Evolutionary conservation across 2,797 vertebrate species (phyloP), one percentile per base, ranked within the genome.

Genomic region (Anas bernieri): DNA sequence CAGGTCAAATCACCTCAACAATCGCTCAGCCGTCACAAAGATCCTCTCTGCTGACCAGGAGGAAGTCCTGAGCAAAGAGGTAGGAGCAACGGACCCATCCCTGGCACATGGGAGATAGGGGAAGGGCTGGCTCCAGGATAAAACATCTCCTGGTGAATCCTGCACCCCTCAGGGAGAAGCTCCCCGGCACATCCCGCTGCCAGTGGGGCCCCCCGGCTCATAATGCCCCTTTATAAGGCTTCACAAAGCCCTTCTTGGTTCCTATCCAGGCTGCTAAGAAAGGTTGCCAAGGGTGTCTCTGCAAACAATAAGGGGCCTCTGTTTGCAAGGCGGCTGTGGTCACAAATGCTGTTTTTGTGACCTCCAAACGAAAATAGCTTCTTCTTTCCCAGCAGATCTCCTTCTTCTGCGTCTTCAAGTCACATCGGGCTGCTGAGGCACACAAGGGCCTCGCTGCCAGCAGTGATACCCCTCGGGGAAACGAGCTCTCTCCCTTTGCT

Each of bases 181-280:
- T 5, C 35, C 59, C 62, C 2, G 0, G 79, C 68, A 50, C 66
- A 90, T 89, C 96, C 83, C 3, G 2, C 74, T 0, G 5, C 50
- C 59, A 10, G 0, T 25, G 72, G 64, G 95, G 91, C 77, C 93
- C 70, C 81, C 89, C 0, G 69, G 73, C 69, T 96, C 79, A 96
- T 92, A 96, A 96, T 86, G 92, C 66, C 66, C 79, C 70, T 97
- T 96, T 94, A 94, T 96, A 56, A 89, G 85, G 85, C 88, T 85
- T 95, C 91, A 97, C 95, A 96, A 96, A 97, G 84, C 84, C 87
- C 79, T 94, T 81, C 94, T 97, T 96, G 95, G 79, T 95, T 92
- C 85, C n/a, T 50, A n/a, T 88, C 94, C 95, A 96, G 89, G 84
- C 79, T 88, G 76, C 79, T 69, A 62, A 22, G 6, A 83, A 75